A percentile compares a stretch with the other conserved stretches of the same genome.
These are phyloP conservation scores for Aporrectodea caliginosa DNA, from an alignment of 1,140 invertebrate species.

Conservation along the genomic window DNA sequence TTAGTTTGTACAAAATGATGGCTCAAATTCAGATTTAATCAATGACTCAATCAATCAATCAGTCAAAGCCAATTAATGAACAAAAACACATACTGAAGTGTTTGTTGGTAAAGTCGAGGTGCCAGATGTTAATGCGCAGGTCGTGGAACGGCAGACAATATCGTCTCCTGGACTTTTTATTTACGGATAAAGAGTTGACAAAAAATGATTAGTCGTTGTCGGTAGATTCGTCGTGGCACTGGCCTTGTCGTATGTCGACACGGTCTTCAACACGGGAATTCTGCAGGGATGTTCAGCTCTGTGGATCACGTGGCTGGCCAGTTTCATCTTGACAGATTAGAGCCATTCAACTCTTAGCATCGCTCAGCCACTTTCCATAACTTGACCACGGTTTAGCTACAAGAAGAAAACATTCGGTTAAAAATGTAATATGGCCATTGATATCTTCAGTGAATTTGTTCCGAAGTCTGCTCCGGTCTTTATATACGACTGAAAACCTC, in stretches of 20 bases:
- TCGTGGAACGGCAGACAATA: constrained; percentile 98
- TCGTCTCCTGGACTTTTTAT: constrained; percentile 99
- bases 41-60: no score
- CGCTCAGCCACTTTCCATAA: constrained; percentile 86
- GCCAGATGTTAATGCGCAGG: constrained; percentile 97
- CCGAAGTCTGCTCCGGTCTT: no score
- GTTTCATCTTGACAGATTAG: constrained; percentile 80
- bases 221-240: constrained; percentile 94
- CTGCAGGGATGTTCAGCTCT: constrained; percentile 56
- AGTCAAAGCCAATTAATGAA: no score
- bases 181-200: constrained; percentile 99
- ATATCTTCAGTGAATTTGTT: no score
- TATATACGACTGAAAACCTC: no score
- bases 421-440: not conserved
- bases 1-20: no score
- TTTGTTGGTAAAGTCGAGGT: constrained; percentile 98
- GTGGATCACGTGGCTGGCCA: constrained; percentile 75
- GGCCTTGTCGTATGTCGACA: constrained; percentile 79
- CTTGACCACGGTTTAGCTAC: constrained; percentile 74
- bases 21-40: no score
- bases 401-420: constrained; percentile 35
- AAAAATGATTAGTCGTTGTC: constrained; percentile 99
- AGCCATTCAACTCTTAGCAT: constrained; percentile 80
- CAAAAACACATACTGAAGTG: constrained; percentile 76
- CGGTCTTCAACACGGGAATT: constrained; percentile 51